These are phyloP conservation scores for Ectropis crepuscularia DNA, from an alignment of 2,888 invertebrate species.

Conservation along the genomic window DNA sequence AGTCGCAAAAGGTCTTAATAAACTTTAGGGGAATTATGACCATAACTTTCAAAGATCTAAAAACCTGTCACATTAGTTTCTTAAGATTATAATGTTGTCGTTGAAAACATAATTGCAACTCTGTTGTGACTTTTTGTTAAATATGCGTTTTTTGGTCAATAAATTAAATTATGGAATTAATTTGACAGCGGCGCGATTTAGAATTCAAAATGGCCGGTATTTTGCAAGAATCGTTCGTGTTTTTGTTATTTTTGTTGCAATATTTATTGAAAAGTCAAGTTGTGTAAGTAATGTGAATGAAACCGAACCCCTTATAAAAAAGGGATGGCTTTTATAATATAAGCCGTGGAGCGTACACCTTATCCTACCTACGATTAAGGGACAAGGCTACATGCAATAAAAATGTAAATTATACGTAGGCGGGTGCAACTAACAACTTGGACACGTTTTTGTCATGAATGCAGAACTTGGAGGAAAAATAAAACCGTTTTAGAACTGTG, in stretches of 20 bases:
- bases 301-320: constrained; percentile 16
- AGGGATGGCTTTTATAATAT: constrained; percentile 11
- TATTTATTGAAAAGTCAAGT: background rate
- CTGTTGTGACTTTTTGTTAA: constrained; percentile 56
- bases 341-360: constrained; percentile 12
- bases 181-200: constrained; percentile 58
- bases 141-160: constrained; percentile 52
- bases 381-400: constrained; percentile 56
- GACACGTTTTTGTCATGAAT: constrained; percentile 38
- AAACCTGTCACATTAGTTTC: constrained; percentile 40
- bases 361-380: constrained; percentile 32
- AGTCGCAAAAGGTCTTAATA: constrained; percentile 23
- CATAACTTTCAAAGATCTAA: constrained; percentile 21
- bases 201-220: constrained; percentile 29
- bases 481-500: constrained; percentile 7
- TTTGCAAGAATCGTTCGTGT: background rate
- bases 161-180: constrained; percentile 67
- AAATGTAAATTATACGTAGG: constrained; percentile 61
- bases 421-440: constrained; percentile 45
- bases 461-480: constrained; percentile 36
- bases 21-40: constrained; percentile 16
- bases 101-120: constrained; percentile 64
- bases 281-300: background rate
- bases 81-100: constrained; percentile 60
- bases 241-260: background rate